phyloP scores from a whole-genome alignment of 1,140 invertebrate species.

The Bombus difficillimus region DNA sequence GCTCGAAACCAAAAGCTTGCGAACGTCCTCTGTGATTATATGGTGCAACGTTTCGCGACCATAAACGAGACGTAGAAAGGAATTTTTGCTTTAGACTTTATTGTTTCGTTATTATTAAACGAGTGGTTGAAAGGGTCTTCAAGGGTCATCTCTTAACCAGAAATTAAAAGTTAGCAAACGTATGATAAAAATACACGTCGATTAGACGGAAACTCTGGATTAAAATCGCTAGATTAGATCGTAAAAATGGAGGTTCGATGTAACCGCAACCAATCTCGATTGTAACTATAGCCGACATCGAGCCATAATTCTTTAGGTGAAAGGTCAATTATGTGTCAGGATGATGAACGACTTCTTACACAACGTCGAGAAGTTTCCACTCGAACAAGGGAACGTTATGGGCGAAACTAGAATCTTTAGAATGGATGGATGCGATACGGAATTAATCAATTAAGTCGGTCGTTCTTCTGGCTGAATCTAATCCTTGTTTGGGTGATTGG shows the following conservation, averaged over 20 bases:
- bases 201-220: not conserved
- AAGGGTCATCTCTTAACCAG: no score
- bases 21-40: no score
- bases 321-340: constrained; percentile 46
- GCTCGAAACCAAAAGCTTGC: no score
- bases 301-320: constrained; percentile 34
- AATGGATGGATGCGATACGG: not conserved
- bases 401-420: not conserved
- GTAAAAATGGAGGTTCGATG: constrained; percentile 24
- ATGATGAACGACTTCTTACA: constrained; percentile 45
- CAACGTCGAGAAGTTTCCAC: constrained; percentile 17
- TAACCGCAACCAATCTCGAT: constrained; percentile 24
- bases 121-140: no score
- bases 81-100: no score
- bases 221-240: not conserved
- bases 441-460: constrained; percentile 2
- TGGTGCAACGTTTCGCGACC: no score
- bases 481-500: not conserved
- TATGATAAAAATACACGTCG: not conserved
- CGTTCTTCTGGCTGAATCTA: not conserved
- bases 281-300: constrained; percentile 14
- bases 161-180: no score
- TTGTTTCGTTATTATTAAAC: no score
- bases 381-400: not conserved
- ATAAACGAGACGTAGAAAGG: no score